Evolutionary conservation across 2,113 vertebrate genomes (phyloP).

Genomic region (Heliornis fulica): DNA sequence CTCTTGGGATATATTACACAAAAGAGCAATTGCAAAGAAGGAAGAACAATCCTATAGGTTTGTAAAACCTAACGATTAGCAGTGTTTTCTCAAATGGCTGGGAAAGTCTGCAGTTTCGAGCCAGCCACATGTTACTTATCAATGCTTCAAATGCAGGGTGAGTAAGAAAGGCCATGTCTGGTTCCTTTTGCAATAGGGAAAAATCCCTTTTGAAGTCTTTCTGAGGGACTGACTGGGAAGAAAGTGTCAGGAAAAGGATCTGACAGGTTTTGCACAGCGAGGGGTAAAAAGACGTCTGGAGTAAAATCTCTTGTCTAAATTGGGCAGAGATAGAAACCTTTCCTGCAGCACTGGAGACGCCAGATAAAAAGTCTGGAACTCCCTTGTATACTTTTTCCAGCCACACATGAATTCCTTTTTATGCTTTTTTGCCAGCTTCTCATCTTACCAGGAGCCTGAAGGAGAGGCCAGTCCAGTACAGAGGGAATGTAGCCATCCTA

Average conservation of each 20-base stretch:
- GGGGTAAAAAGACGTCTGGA: background rate
- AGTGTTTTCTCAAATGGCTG: conserved; percentile 28
- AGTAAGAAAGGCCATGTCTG: conserved; percentile 36
- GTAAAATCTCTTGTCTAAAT: conserved; percentile 12
- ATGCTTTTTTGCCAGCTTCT: conserved; percentile 12
- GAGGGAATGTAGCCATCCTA: background rate
- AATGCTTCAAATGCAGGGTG: conserved; percentile 42
- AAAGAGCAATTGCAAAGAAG: conserved; percentile 4
- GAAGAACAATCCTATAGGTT: background rate
- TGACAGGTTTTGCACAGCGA: conserved; percentile 47
- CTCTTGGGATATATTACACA: background rate
- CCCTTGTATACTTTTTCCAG: conserved; percentile 29
- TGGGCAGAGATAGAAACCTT: conserved; percentile 22
- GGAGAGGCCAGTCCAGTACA: background rate
- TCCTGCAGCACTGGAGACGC: background rate
- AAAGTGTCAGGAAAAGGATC: conserved; percentile 58
- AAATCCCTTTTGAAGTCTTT: conserved; percentile 61
- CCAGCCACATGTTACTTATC: conserved; percentile 66
- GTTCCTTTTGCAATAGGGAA: conserved; percentile 17
- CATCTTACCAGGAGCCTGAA: conserved; percentile 6
- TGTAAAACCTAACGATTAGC: background rate
- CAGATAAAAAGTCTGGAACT: conserved; percentile 28
- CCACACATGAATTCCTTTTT: background rate
- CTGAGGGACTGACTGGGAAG: background rate
- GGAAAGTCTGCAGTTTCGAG: conserved; percentile 38